phyloP scores from a whole-genome alignment of 2,797 vertebrate species.

The Premnoplex brunnescens region DNA sequence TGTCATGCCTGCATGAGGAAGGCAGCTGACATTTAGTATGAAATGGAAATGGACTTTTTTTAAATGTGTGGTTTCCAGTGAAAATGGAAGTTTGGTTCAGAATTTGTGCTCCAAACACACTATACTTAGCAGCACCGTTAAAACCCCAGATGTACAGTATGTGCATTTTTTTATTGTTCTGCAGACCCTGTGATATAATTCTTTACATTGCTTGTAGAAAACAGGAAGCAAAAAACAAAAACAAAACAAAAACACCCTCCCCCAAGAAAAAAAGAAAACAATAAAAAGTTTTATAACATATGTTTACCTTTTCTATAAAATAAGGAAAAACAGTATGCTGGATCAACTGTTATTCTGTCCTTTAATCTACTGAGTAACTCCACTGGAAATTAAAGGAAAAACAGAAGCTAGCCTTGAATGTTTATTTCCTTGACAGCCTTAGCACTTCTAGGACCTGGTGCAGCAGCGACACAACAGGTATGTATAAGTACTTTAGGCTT shows the following conservation, averaged over 20 bases:
- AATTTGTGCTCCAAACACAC: background rate
- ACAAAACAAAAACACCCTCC: too few relatives aligned
- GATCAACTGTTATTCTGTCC: background rate
- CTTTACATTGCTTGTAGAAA: background rate
- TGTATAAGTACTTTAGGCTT: background rate
- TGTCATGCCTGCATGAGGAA: background rate
- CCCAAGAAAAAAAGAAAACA: too few relatives aligned
- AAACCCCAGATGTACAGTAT: background rate
- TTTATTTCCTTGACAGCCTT: constrained; percentile 75
- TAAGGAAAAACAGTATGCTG: background rate
- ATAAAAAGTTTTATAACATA: background rate
- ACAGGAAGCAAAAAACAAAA: background rate
- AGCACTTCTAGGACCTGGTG: constrained; percentile 78
- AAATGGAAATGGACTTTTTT: background rate
- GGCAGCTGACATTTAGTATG: background rate
- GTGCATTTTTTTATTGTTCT: background rate
- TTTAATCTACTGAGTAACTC: background rate
- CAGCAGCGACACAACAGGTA: constrained; percentile 81
- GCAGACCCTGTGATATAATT: background rate
- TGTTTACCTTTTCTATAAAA: background rate
- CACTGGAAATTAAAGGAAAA: background rate
- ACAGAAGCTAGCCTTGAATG: background rate
- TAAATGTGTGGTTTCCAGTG: background rate
- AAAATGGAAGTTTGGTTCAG: background rate
- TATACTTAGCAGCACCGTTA: background rate